phyloP scores from a whole-genome alignment of 35 echinoderm and acorn worm genomes.

The Ophioderma brevispina region DNA sequence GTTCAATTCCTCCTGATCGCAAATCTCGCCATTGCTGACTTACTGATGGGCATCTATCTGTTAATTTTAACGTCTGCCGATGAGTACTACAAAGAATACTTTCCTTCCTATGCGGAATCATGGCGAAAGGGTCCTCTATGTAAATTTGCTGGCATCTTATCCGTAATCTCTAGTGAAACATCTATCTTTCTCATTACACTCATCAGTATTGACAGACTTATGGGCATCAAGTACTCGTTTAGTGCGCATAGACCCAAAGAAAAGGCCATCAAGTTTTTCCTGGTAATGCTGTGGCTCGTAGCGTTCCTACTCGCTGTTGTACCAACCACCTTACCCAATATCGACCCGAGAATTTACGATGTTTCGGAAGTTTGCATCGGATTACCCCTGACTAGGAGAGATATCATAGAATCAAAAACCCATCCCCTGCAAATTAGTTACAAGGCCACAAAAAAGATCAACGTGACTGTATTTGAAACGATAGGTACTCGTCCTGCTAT shows the following conservation, averaged over 20 bases:
- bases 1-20: slow-evolving; percentile 34
- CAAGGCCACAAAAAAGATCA: neutral
- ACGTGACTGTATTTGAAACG: neutral
- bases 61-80: neutral
- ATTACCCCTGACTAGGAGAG: slow-evolving; percentile 33
- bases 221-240: neutral
- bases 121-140: neutral
- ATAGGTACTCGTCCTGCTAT: neutral
- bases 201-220: neutral
- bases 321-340: neutral
- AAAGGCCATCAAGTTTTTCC: neutral
- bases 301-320: neutral
- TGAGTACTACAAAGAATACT: neutral
- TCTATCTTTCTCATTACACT: slow-evolving; percentile 14
- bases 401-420: neutral
- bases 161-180: slow-evolving; percentile 7
- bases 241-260: neutral
- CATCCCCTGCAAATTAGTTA: neutral
- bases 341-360: neutral
- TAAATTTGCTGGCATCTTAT: neutral
- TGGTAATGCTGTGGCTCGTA: neutral
- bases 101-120: neutral
- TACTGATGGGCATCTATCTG: neutral
- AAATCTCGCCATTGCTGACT: neutral
- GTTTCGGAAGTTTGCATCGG: slow-evolving; percentile 41